phyloP scores from a whole-genome alignment of 2,797 vertebrate species.

The Scleropages formosus region DNA sequence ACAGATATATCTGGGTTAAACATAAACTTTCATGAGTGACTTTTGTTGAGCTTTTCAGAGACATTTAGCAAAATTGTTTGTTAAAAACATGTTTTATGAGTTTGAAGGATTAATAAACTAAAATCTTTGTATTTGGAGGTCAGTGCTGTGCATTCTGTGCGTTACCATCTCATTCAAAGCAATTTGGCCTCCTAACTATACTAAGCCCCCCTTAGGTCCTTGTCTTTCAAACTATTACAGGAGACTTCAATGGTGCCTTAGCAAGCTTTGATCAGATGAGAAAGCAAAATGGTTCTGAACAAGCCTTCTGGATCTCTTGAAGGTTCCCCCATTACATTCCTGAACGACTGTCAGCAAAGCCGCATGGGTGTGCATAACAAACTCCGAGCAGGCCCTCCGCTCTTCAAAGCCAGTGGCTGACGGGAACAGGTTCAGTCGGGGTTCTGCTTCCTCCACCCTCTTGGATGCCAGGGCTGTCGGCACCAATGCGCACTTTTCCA shows the following conservation, averaged over 20 bases:
- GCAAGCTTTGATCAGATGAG: constrained; percentile 42
- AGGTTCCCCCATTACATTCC: constrained; percentile 47
- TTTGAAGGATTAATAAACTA: background rate
- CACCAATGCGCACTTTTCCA: background rate
- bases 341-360: constrained; percentile 28
- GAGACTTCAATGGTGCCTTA: constrained; percentile 31
- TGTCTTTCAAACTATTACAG: constrained; percentile 31
- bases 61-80: too few species aligned
- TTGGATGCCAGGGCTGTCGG: background rate
- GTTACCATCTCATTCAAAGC: constrained; percentile 11
- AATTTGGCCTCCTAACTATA: background rate
- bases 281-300: constrained; percentile 44
- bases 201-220: constrained; percentile 22
- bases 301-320: constrained; percentile 39
- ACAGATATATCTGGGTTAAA: too few species aligned
- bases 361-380: background rate
- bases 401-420: background rate
- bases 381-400: background rate
- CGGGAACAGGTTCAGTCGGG: background rate
- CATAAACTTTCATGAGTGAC: too few species aligned
- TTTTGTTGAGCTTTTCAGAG: too few species aligned
- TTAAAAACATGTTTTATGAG: background rate
- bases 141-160: background rate
- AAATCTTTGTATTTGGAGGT: constrained; percentile 6
- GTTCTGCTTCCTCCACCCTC: background rate